phyloP scores from a whole-genome alignment of 2,113 vertebrate genomes.

The Origma solitaria region DNA sequence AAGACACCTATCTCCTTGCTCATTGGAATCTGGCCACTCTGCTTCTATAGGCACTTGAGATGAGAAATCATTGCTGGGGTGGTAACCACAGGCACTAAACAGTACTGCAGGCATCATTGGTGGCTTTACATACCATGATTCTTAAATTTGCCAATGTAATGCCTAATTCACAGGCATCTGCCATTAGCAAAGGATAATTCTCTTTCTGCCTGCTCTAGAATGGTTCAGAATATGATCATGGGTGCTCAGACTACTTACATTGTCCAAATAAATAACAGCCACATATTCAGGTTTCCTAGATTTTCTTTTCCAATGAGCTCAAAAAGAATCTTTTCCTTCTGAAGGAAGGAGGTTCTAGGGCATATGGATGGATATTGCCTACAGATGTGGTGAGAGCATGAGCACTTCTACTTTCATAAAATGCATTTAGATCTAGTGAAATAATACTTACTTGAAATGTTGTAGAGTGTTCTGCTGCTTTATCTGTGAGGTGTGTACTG shows the following conservation, averaged over 20 bases:
- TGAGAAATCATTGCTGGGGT: not conserved
- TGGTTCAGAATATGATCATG: not conserved
- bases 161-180: not conserved
- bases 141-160: not conserved
- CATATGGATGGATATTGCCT: not conserved
- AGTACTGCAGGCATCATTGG: not conserved
- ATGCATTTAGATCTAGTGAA: not conserved
- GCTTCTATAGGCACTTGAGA: not conserved
- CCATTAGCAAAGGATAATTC: not conserved
- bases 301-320: not conserved
- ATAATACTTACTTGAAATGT: not conserved
- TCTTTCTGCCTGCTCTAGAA: not conserved
- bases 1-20: not conserved
- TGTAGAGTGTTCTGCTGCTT: not conserved
- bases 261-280: not conserved
- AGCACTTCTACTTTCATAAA: not conserved
- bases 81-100: not conserved
- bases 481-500: not conserved
- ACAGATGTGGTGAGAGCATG: not conserved
- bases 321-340: not conserved
- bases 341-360: not conserved
- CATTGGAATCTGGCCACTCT: not conserved
- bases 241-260: not conserved
- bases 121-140: not conserved
- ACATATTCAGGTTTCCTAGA: not conserved